Evolutionary conservation across 2,888 invertebrate genomes (phyloP), one percentile per base, ranked within the genome.

Genomic region (Hirtodrosophila trivittata): DNA sequence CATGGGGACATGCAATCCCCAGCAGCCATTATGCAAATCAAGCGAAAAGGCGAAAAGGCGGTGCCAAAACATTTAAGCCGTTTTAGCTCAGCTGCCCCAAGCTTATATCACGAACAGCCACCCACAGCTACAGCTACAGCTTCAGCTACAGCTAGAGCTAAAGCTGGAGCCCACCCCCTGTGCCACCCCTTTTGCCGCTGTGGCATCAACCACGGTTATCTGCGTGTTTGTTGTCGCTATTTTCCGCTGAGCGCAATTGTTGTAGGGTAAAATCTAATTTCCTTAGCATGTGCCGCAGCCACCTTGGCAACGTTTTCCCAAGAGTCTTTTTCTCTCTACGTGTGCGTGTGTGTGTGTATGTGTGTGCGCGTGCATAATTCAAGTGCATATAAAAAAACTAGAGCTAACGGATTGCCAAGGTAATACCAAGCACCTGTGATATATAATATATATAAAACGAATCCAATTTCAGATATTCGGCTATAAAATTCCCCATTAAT

Each of bases 21-120:
- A 38, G 46, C 58, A 46, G 51, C 56, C 62, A 77, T 76, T 86
- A 82, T 82, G 82, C 77, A 82, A 82, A 82, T 83, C 71, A 68
- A 63, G 77, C 74, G 59, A 63, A 68, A 52, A 52, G 47, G 66
- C 47, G 54, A 75, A 77, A 68, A 68, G 70, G 77, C 76, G 76
- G 60, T 72, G 75, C 66, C 69, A 63, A 68, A 84, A 66, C 66
- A 75, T 66, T 77, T 75, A 82, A 82, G 72, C 62, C 72, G 75
- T 80, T 83, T 68, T 59, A 56, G 69, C 56, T 28, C 35, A 39
- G 26, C 38, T 47, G 37, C 6, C 26, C 43, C 26, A 6, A 46
- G 49, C 35, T 25, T 10, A 43, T 9, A 28, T n/a, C 28, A 43
- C 42, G 45, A 49, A 28, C 28, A 25, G 25, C 28, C 28, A 32